Percentiles rank a stretch among this genome's conserved stretches.
Evolutionary conservation across 1,140 invertebrate species (phyloP).

Genomic region (Drosophila ambigua): DNA sequence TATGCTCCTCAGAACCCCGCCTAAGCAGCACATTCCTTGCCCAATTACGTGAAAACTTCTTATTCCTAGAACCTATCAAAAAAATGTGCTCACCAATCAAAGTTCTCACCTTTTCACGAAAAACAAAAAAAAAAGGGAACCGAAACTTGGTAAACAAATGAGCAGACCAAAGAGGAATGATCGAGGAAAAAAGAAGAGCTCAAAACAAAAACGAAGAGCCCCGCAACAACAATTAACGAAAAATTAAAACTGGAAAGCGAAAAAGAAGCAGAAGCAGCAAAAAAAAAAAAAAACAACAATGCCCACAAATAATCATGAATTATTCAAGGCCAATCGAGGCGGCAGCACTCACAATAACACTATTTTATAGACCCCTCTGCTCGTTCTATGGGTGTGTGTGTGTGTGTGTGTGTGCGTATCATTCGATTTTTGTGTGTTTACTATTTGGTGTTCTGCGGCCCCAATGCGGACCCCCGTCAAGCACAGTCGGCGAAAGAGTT

Average conservation of each 20-base stretch:
- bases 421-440: conserved; percentile 41
- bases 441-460: conserved; percentile 30
- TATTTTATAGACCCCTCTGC: conserved; percentile 38
- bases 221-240: conserved; percentile 56
- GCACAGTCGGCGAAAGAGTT: conserved; percentile 12
- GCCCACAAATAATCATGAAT: conserved; percentile 74
- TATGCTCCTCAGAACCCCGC: not conserved
- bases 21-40: no score
- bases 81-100: conserved; percentile 23
- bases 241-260: conserved; percentile 59
- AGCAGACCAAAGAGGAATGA: conserved; percentile 58
- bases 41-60: no score
- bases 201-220: conserved; percentile 36
- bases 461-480: not conserved
- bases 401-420: conserved; percentile 26
- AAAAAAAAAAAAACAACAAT: conserved; percentile 24
- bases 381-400: not conserved
- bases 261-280: conserved; percentile 7
- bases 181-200: conserved; percentile 25
- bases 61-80: conserved; percentile 20
- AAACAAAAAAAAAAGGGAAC: conserved; percentile 38
- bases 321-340: conserved; percentile 72
- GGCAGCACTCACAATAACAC: conserved; percentile 39
- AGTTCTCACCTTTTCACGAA: conserved; percentile 7
- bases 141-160: conserved; percentile 73